Base-by-base conservation (phyloP, 2,888 invertebrate species). In the Tenthredo amoena region DNA sequence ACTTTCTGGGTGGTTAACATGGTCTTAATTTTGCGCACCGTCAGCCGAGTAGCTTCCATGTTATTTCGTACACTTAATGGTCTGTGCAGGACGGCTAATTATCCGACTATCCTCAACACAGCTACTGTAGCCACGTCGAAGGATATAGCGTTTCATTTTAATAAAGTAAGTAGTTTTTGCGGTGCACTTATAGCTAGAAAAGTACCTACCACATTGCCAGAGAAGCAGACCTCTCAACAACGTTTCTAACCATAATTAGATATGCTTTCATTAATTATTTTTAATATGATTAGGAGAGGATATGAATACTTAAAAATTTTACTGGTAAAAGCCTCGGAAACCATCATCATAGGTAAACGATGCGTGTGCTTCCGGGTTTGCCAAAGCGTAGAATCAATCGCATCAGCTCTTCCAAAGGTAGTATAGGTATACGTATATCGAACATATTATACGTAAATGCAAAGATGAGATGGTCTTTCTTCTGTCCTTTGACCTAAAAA, bases 31-130 rank as follows among this genome's bases (percentile, higher is more conserved):
- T 43, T 43, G 74, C 43, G 43, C 43, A 74, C 43, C 74, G 40
- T 77, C 77, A 55, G 77, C 50, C 76, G 31, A 77, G 50, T 77
- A 77, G 34, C 55, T 50, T 18, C 77, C 50, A n/a, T 18, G 50
- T 77, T 43, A 47, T 55, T 55, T 77, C 34, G 55, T 77, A 55
- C 31, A 47, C 31, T 55, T 77, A 77, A 77, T 77, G 77, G 50
- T 50, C 50, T 50, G 47, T 50, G 77, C 9, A 47, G 40, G 77
- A 34, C 55, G 50, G 31, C 31, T 77, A 77, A 74, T 74, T 74
- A 74, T 74, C 74, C 43, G 9, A 74, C 43, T 74, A 74, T 43
- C 74, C 43, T 40, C 55, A 40, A 18, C 31, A 55, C 50, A 77
- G 55, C 68, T 68, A 62, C 68, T 34, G 6, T 68, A 68, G 12